A percentile compares a stretch with the other conserved stretches of the same genome.
Evolutionary conservation across 2,888 invertebrate genomes (phyloP).

Genomic region (Taenaris catops): DNA sequence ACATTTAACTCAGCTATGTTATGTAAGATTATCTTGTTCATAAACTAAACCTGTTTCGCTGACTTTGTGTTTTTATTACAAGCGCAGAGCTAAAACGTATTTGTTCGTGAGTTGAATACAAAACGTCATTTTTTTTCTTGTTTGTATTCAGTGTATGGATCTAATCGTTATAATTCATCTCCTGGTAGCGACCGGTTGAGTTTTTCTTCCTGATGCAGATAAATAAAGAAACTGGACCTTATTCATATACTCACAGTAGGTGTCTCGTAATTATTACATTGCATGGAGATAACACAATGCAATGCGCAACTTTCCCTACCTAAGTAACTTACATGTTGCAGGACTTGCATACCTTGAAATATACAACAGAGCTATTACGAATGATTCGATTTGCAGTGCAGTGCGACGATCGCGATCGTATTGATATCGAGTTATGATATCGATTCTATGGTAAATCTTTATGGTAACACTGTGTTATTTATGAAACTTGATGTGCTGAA

Average conservation of each 20-base stretch:
- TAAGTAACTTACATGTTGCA: no score
- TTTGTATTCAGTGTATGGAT: constrained; percentile 1
- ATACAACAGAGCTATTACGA: no score
- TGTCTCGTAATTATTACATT: constrained; percentile 3
- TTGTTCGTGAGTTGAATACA: constrained; percentile 8
- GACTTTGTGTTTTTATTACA: constrained; percentile 7
- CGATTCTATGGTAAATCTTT: no score
- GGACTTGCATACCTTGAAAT: constrained; percentile 4
- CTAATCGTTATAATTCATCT: constrained; percentile 12
- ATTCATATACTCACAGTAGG: constrained; percentile 6
- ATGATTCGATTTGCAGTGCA: no score
- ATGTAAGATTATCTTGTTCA: constrained; percentile 13
- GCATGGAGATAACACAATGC: constrained; percentile 8
- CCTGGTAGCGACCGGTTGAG: constrained; percentile 6
- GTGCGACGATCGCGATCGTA: no score
- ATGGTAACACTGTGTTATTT: no score
- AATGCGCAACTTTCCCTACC: constrained; percentile 5
- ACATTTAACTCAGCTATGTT: constrained; percentile 15
- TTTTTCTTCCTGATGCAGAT: constrained; percentile 10
- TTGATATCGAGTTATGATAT: no score
- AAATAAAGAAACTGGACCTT: constrained; percentile 10
- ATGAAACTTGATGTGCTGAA: no score
- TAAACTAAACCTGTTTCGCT: constrained; percentile 11
- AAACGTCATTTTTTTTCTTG: constrained; percentile 5
- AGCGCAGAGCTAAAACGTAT: constrained; percentile 11